Evolutionary conservation across 2,113 vertebrate species (phyloP).

Genomic region (Hyaena hyaena): DNA sequence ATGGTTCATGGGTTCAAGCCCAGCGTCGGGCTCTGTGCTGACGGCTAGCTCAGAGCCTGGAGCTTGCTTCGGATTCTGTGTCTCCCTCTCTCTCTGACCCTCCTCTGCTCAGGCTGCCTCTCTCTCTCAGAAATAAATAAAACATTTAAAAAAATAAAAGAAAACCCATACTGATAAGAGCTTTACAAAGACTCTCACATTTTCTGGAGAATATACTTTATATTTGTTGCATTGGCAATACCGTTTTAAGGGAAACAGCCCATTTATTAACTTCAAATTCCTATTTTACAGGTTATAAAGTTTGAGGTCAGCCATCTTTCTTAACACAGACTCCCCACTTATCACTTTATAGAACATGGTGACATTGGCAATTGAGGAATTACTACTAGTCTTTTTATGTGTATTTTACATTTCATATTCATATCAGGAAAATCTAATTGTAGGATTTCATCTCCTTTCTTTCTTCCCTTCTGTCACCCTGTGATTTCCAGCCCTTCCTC

Average conservation of each 20-base stretch:
- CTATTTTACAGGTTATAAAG: not conserved
- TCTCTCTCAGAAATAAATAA: too few species aligned
- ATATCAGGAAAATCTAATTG: slow-evolving; percentile 58
- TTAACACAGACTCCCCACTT: not conserved
- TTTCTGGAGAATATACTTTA: not conserved
- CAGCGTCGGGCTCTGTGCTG: too few species aligned
- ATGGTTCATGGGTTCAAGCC: too few species aligned
- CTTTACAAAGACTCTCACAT: not conserved
- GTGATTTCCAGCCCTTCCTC: slow-evolving; percentile 64
- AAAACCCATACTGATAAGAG: not conserved
- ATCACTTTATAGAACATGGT: not conserved
- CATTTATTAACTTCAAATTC: slow-evolving; percentile 13
- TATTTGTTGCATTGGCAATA: not conserved
- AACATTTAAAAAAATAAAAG: not conserved
- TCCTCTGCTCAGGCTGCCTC: too few species aligned
- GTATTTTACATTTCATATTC: slow-evolving; percentile 55
- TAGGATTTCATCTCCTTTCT: slow-evolving; percentile 61
- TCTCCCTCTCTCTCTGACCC: too few species aligned
- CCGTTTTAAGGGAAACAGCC: not conserved
- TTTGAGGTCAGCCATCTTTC: not conserved
- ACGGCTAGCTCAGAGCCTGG: too few species aligned
- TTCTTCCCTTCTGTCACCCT: slow-evolving; percentile 43
- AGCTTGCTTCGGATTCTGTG: too few species aligned
- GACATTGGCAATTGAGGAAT: slow-evolving; percentile 32
- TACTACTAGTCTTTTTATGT: not conserved